Evolutionary conservation across 2,113 vertebrate species (phyloP).

Genomic region (Cygnus atratus): DNA sequence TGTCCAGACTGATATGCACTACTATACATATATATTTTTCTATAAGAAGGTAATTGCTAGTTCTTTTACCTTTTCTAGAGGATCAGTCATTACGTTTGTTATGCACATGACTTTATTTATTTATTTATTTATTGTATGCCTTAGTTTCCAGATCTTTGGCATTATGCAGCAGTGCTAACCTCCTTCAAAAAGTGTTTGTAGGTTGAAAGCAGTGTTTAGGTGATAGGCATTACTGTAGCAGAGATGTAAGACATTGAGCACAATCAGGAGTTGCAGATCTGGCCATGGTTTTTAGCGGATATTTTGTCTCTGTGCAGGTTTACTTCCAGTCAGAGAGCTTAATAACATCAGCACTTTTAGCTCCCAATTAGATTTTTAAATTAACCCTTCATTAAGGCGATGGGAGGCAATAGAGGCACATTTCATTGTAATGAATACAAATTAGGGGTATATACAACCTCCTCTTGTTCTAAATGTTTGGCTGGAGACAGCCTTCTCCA

Average conservation of each 20-base stretch:
- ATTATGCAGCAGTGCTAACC: not conserved
- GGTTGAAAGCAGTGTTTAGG: not conserved
- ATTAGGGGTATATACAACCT: not conserved
- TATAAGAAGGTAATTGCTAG: not conserved
- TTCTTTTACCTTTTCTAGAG: not conserved
- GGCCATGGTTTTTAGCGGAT: not conserved
- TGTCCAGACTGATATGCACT: not conserved
- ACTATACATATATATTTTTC: too few species aligned
- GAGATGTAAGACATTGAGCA: not conserved
- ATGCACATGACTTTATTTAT: not conserved
- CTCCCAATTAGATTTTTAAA: conserved; percentile 19
- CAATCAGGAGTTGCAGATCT: not conserved
- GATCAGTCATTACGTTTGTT: not conserved
- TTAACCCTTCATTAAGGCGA: conserved; percentile 27
- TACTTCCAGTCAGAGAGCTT: not conserved
- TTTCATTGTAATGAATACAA: not conserved
- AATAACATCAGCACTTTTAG: not conserved
- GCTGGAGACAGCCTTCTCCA: not conserved
- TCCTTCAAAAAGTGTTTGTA: not conserved
- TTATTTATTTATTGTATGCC: not conserved
- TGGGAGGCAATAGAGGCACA: not conserved
- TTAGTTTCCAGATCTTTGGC: not conserved
- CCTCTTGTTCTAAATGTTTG: not conserved
- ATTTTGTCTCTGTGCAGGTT: not conserved
- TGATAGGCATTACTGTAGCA: not conserved